Base-by-base conservation (phyloP, 2,797 vertebrate genomes). In the Enteromius radiatus region DNA sequence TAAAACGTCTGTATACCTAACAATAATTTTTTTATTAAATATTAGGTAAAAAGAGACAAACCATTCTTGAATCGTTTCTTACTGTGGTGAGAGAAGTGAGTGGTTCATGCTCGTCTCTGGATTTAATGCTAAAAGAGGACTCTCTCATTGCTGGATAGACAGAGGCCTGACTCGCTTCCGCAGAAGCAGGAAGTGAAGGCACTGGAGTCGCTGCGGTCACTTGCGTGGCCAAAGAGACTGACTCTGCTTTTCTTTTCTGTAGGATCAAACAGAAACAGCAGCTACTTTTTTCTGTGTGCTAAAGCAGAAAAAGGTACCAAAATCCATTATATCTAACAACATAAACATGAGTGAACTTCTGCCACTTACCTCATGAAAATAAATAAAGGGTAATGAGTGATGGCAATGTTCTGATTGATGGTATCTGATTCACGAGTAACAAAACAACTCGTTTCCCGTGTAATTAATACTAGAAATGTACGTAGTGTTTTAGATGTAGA, bases 221-320 rank as follows among this genome's bases (percentile, higher is more conserved):
- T 90, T 95, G 95, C 76, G 93, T 91, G 31, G 90, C 93, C 89
- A 95, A 71, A 67, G 95, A 94, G 76, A 96, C 95, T 1, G 96
- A 89, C 82, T 98, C 97, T 67, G 95, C 96, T 91, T 99, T 99
- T 85, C 97, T 96, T 92, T 99, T 99, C 97, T 98, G 95, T 70
- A 89, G 88, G 33, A 47, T 61, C 52, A 59, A 61, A 69, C 49
- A 47, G 12, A 83, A 59, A 67, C 23, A 74, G 47, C 3, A 52
- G 54, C 28, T 69, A 36, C 33, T 56, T 75, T 38, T 61, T 54
- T 23, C 19, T 14, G 12, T 3, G 3, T 31, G 21, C 17, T 45
- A 45, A 45, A 45, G 14, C 4, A 45, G 43, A 45, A 78, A 56
- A 82, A 45, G 2, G 61, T 19, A 52, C 19, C 49, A 36, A 63